Evolutionary conservation across 2,113 vertebrate species (phyloP).

Genomic region (Apus apus): DNA sequence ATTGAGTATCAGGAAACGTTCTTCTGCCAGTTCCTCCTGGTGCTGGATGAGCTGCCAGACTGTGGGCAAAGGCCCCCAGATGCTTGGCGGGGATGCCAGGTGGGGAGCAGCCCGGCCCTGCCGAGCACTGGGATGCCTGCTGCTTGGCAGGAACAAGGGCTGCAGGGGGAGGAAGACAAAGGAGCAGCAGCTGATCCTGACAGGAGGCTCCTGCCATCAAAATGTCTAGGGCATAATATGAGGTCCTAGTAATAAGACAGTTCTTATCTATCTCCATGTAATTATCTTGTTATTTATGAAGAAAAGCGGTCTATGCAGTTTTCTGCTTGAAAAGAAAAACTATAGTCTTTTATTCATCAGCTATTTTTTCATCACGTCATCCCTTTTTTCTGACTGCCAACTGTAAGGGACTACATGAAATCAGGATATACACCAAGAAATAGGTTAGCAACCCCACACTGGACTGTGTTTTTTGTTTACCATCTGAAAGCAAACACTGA

Average conservation of each 20-base stretch:
- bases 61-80: fast-evolving
- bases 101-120: not conserved
- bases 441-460: not conserved
- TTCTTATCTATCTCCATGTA: not conserved
- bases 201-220: not conserved
- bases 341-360: not conserved
- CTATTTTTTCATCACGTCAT: not conserved
- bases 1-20: not conserved
- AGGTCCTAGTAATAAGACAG: not conserved
- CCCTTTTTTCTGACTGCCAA: not conserved
- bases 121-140: fast-evolving
- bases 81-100: not conserved
- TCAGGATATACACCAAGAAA: not conserved
- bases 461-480: not conserved
- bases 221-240: not conserved
- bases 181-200: not conserved
- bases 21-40: not conserved
- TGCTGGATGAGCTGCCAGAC: not conserved
- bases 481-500: not conserved
- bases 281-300: not conserved
- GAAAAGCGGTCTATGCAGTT: not conserved
- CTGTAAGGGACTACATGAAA: not conserved
- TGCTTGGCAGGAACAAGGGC: not conserved
- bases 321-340: not conserved
- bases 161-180: not conserved